These are phyloP conservation scores for Cryptotis parvus DNA, from an alignment of 2,113 vertebrate species.

Conservation along the genomic window DNA sequence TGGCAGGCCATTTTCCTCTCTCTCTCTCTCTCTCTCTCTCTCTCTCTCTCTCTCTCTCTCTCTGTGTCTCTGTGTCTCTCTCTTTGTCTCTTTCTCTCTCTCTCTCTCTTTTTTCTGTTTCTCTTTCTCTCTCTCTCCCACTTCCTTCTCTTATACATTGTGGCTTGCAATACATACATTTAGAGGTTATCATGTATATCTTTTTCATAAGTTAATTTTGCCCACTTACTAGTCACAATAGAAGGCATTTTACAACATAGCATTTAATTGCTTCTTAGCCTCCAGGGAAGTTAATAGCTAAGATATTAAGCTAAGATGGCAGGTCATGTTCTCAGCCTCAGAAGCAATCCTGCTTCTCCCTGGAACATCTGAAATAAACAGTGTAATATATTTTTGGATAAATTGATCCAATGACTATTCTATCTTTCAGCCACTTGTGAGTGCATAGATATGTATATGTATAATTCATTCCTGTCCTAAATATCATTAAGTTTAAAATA, in stretches of 20 bases:
- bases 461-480: not conserved
- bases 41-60: no score
- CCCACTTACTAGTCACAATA: constrained; percentile 54
- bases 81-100: no score
- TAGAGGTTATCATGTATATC: no score
- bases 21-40: no score
- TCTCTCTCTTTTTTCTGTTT: no score
- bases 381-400: not conserved
- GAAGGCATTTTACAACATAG: constrained; percentile 52
- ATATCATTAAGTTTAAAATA: not conserved
- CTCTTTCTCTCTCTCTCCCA: no score
- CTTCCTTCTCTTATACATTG: no score
- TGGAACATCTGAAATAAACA: not conserved
- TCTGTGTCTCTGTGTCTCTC: no score
- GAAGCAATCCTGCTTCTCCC: not conserved
- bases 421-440: not conserved
- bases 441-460: not conserved
- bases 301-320: constrained; percentile 57
- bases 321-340: constrained; percentile 54
- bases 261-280: constrained; percentile 71
- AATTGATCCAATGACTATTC: not conserved
- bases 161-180: no score
- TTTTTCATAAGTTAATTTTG: constrained; percentile 35
- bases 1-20: no score
- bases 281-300: constrained; percentile 48